Conservation (phyloP, 2,797 vertebrate genomes). For the Sebastes alutus region DNA sequence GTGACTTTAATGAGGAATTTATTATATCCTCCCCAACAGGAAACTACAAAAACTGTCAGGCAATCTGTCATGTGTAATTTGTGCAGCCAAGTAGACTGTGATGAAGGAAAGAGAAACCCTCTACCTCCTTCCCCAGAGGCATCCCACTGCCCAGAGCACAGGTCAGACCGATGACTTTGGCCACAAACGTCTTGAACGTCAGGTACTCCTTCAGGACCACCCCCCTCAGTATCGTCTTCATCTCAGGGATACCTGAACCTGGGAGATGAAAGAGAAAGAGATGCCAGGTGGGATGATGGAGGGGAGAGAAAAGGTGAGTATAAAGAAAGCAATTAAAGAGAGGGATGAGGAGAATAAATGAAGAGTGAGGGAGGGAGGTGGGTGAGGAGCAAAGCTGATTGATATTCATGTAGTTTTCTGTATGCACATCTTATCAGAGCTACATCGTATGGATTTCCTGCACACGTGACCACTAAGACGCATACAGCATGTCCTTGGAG, state of each 20-base stretch:
- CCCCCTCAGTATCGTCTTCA: constrained; percentile 97
- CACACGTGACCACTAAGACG: constrained; percentile 29
- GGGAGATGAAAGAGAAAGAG: constrained; percentile 14
- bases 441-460: constrained; percentile 48
- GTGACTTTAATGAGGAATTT: constrained; percentile 30
- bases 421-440: constrained; percentile 52
- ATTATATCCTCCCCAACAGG: not conserved
- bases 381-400: constrained; percentile 44
- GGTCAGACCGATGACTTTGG: constrained; percentile 97
- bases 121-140: constrained; percentile 97
- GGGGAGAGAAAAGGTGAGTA: constrained; percentile 34
- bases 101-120: constrained; percentile 17
- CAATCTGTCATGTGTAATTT: constrained; percentile 22
- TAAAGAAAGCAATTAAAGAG: constrained; percentile 59
- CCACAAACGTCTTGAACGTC: constrained; percentile 97
- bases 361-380: constrained; percentile 12
- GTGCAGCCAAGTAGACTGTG: not conserved
- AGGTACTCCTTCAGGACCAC: constrained; percentile 98
- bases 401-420: constrained; percentile 67
- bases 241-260: constrained; percentile 98
- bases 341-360: constrained; percentile 44
- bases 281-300: constrained; percentile 43
- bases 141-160: constrained; percentile 97
- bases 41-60: constrained; percentile 20
- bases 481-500: constrained; percentile 45